Base-by-base conservation (phyloP, 2,888 invertebrate species). In the Limenitis camilla region DNA sequence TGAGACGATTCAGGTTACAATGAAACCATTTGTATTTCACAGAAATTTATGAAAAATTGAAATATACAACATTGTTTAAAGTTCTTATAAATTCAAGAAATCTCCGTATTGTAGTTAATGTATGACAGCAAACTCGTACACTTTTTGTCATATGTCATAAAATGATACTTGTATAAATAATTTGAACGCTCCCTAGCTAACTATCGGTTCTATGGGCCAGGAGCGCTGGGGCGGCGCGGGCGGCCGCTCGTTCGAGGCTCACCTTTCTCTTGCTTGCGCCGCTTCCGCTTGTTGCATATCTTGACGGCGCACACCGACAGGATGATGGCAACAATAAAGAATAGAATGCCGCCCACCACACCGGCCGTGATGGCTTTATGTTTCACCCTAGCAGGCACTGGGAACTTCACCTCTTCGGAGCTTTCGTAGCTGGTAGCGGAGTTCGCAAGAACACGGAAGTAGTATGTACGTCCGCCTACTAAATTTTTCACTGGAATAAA, bases 261-360 rank as follows among this genome's bases (percentile, higher is more conserved):
- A 97, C 98, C 97, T 95, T 97, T 97, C 89, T 97, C 96, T 89
- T 97, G 96, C 92, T 96, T 97, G 90, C 96, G 94, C 73, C 97
- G 92, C 89, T 97, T 97, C 77, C 97, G 91, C 88, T 97, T 96
- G 90, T 97, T 98, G 92, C 97, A 97, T 85, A 97, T 97, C 90
- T 98, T 97, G 76, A 98, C 97, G 71, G 97, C 96, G 90, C 98
- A 97, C 76, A 98, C 95, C 70, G 97, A 97, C 73, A 98, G 92
- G 76, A 98, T 96, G 86, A 98, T 96, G 82, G 97, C 97, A 74
- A 98, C 97, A 76, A 98, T 94, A 91, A 98, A 96, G 91, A 98
- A 98, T 77, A 98, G 91, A 73, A 98, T 94, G 65, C 98, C 98
- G 69, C 98, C 98, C 66, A 98, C 96, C 71, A 98, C 96, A 61